phyloP scores from a whole-genome alignment of 2,113 vertebrate genomes.

The Monopterus albus region DNA sequence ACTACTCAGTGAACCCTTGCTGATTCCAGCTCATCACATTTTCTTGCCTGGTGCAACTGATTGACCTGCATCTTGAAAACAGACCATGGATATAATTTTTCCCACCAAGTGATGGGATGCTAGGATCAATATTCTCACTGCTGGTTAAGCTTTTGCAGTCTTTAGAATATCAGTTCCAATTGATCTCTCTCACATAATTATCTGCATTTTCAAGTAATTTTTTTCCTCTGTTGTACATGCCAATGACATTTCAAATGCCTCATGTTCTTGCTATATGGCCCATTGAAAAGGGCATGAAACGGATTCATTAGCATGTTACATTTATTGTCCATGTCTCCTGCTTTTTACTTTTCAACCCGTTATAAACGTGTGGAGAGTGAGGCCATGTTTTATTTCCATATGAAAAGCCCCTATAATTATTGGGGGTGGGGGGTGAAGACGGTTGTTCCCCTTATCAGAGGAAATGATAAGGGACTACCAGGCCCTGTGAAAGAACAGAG shows the following conservation, averaged over 20 bases:
- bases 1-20: slow-evolving; percentile 49
- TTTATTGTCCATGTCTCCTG: slow-evolving; percentile 52
- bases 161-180: slow-evolving; percentile 80
- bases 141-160: slow-evolving; percentile 82
- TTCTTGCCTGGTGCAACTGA: slow-evolving; percentile 70
- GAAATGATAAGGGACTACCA: slow-evolving; percentile 95
- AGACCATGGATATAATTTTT: slow-evolving; percentile 75
- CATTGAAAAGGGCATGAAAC: slow-evolving; percentile 45
- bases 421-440: slow-evolving; percentile 85
- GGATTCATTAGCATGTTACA: slow-evolving; percentile 58
- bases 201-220: slow-evolving; percentile 73
- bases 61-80: slow-evolving; percentile 74
- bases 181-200: slow-evolving; percentile 80
- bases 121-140: slow-evolving; percentile 81
- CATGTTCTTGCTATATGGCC: slow-evolving; percentile 38
- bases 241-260: slow-evolving; percentile 75
- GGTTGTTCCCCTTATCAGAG: slow-evolving; percentile 91
- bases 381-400: slow-evolving; percentile 88
- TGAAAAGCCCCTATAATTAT: slow-evolving; percentile 99
- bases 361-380: slow-evolving; percentile 56
- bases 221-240: slow-evolving; percentile 19
- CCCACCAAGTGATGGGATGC: slow-evolving; percentile 72
- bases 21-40: slow-evolving; percentile 52
- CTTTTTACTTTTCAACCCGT: slow-evolving; percentile 29
- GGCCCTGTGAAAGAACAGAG: slow-evolving; percentile 85